These are phyloP conservation scores for Brachionus rotundiformis DNA, from an alignment of 1,140 invertebrate species.

Conservation along the genomic window DNA sequence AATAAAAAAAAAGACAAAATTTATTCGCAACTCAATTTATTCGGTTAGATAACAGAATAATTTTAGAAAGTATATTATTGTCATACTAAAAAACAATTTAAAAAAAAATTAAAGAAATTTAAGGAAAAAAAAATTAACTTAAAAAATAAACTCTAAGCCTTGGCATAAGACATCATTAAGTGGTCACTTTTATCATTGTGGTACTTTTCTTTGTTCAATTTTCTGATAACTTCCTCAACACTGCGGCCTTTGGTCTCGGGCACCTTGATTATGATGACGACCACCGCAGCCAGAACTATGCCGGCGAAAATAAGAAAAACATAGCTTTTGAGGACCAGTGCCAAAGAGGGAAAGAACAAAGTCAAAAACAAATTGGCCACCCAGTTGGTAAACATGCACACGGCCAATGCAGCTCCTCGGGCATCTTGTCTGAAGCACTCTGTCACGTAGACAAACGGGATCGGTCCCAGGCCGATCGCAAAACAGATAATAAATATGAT, in stretches of 20 bases:
- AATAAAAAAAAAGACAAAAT: background rate
- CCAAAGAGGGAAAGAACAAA: slow-evolving; percentile 54
- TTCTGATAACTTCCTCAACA: slow-evolving; percentile 83
- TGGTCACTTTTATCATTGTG: background rate
- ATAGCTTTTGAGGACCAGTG: slow-evolving; percentile 70
- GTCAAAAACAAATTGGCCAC: slow-evolving; percentile 54
- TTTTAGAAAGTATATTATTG: background rate
- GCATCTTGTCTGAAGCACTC: slow-evolving; percentile 96
- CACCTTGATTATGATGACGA: slow-evolving; percentile 65
- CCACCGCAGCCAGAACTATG: slow-evolving; percentile 58
- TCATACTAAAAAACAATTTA: background rate
- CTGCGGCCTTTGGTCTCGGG: slow-evolving; percentile 98
- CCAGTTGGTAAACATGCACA: slow-evolving; percentile 62
- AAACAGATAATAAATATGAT: slow-evolving; percentile 82
- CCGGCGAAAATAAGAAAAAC: slow-evolving; percentile 67
- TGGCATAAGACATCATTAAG: background rate
- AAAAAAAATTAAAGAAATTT: background rate
- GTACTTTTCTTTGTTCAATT: slow-evolving; percentile 25
- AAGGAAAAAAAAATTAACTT: background rate
- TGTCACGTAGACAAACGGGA: slow-evolving; percentile 87
- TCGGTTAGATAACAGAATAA: background rate
- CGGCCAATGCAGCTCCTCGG: slow-evolving; percentile 92
- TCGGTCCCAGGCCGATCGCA: slow-evolving; percentile 82
- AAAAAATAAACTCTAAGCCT: too few relatives aligned
- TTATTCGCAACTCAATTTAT: background rate